phyloP scores from a whole-genome alignment of 1,140 invertebrate species.

The Choristoneura fumiferana region DNA sequence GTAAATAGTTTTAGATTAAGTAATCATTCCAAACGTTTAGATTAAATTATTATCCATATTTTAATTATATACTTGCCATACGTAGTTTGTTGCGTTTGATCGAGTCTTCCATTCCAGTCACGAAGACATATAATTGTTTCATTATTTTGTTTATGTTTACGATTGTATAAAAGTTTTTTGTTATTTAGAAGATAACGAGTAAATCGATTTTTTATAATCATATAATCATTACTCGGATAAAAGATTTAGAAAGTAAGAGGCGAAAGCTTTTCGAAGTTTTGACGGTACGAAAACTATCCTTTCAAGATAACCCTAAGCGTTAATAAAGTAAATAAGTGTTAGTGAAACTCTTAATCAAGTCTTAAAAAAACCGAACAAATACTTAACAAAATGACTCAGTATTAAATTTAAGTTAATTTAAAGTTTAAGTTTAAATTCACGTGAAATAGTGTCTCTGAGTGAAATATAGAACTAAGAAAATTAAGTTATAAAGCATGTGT shows the following conservation, averaged over 20 bases:
- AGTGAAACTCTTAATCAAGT: neutral
- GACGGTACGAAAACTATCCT: neutral
- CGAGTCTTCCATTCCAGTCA: conserved; percentile 52
- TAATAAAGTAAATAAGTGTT: conserved; percentile 2
- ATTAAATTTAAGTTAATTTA: conserved; percentile 15
- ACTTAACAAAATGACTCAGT: conserved; percentile 15
- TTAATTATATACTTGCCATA: conserved; percentile 73
- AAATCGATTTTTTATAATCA: conserved; percentile 23
- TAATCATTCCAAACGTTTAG: conserved; percentile 70
- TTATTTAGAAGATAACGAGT: conserved; percentile 44
- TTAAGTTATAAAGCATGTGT: conserved; percentile 1
- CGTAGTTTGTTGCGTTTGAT: conserved; percentile 59
- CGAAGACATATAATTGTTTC: conserved; percentile 48
- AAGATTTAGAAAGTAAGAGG: too few relatives aligned
- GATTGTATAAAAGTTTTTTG: conserved; percentile 50
- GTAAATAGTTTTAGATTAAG: conserved; percentile 46
- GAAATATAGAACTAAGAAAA: neutral
- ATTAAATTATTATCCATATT: conserved; percentile 69
- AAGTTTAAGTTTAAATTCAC: neutral
- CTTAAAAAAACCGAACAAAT: neutral
- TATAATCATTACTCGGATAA: too few relatives aligned
- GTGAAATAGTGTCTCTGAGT: conserved; percentile 3
- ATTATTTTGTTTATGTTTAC: conserved; percentile 67
- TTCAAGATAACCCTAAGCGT: neutral
- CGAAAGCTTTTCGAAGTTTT: too few relatives aligned